Evolutionary conservation across 2,888 invertebrate species (phyloP).

Genomic region (Bunonema sp.): DNA sequence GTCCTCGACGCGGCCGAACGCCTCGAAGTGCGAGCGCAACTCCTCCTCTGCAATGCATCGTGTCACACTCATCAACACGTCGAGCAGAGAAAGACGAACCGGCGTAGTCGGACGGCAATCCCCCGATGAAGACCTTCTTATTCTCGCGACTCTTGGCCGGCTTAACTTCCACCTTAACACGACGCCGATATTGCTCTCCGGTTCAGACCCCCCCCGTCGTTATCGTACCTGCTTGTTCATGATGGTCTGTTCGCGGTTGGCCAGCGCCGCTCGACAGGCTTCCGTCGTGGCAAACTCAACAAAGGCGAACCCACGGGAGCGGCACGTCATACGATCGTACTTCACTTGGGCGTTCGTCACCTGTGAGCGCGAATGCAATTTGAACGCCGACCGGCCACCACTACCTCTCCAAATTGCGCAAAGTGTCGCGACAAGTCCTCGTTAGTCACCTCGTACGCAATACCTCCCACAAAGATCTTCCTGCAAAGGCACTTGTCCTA

Average conservation of each 20-base stretch:
- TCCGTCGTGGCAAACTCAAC: constrained; percentile 42
- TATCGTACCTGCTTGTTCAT: constrained; percentile 32
- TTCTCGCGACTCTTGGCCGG: constrained; percentile 44
- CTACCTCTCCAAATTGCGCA: constrained; percentile 37
- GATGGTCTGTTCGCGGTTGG: constrained; percentile 34
- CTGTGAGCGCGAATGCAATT: background rate
- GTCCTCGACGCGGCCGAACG: constrained; percentile 43
- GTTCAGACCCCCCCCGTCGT: too few species aligned
- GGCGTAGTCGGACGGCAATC: constrained; percentile 39
- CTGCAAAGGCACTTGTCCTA: constrained; percentile 12
- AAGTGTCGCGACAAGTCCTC: constrained; percentile 41
- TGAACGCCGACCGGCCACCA: constrained; percentile 10
- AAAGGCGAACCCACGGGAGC: constrained; percentile 44
- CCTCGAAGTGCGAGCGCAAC: constrained; percentile 37
- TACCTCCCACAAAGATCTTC: constrained; percentile 45
- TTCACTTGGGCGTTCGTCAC: constrained; percentile 36
- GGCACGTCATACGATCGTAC: constrained; percentile 40
- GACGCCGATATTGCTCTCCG: too few species aligned
- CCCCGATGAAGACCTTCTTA: constrained; percentile 45
- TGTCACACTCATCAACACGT: background rate
- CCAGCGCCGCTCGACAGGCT: constrained; percentile 33
- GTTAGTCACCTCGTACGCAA: constrained; percentile 39
- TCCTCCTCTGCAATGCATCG: constrained; percentile 26
- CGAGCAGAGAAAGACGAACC: constrained; percentile 3
- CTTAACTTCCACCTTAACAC: constrained; percentile 36